These are phyloP conservation scores for Muscicapa comitata DNA, from an alignment of 2,797 vertebrate species.

Conservation along the genomic window DNA sequence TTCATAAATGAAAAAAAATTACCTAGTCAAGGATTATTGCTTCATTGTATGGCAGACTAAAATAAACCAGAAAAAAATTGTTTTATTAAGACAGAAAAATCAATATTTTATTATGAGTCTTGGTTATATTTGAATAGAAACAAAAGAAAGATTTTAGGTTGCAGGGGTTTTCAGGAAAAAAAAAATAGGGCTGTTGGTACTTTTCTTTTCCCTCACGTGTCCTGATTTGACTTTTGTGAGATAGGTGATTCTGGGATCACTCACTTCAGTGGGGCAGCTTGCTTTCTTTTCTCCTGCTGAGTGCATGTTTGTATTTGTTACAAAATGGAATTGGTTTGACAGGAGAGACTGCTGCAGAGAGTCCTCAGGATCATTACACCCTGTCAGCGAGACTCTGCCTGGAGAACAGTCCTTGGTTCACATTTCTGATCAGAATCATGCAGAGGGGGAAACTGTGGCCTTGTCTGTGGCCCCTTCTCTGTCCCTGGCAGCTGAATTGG, in stretches of 20 bases:
- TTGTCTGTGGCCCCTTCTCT: background rate
- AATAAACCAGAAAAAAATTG: background rate
- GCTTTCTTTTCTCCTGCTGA: background rate
- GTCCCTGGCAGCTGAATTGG: background rate
- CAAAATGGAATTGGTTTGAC: background rate
- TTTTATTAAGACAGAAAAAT: background rate
- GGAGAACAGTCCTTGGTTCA: background rate
- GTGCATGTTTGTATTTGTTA: background rate
- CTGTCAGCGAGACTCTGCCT: too few species aligned
- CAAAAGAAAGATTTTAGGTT: background rate
- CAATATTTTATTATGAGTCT: background rate
- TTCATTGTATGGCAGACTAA: background rate
- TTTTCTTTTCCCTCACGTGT: background rate
- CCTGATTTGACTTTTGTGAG: background rate
- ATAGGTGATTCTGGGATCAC: background rate
- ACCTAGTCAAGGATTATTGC: background rate
- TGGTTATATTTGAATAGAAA: background rate
- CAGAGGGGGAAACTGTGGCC: background rate
- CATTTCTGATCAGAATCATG: accelerated
- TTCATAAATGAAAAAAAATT: background rate
- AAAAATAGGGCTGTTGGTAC: background rate
- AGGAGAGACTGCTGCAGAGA: background rate
- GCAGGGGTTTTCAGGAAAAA: background rate
- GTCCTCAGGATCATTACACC: background rate
- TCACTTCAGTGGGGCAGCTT: background rate